Conservation (phyloP, 2,888 invertebrate genomes). For the Xanthia icteritia region DNA sequence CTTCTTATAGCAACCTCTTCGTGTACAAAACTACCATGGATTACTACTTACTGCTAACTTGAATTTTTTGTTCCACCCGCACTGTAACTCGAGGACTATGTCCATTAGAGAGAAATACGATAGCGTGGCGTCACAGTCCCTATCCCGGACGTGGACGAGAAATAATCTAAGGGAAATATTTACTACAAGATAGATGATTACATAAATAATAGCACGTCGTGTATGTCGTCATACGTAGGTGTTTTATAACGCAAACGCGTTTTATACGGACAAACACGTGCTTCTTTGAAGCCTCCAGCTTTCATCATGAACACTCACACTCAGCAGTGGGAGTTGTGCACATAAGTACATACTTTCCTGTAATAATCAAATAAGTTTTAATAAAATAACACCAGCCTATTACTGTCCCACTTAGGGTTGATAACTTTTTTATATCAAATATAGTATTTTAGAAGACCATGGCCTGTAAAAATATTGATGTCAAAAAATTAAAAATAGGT, state of each 20-base stretch:
- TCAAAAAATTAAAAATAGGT: no score
- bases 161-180: constrained; percentile 17
- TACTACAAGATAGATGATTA: constrained; percentile 19
- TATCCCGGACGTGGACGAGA: constrained; percentile 3
- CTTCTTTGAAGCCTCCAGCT: not conserved
- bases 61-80: not conserved
- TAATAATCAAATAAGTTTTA: no score
- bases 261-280: not conserved
- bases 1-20: not conserved
- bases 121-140: constrained; percentile 15
- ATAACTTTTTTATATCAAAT: no score
- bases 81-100: constrained; percentile 16
- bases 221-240: no score
- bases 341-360: no score
- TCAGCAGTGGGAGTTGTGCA: no score
- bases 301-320: no score
- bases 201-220: not conserved
- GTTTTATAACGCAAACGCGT: no score
- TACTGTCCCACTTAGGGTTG: no score
- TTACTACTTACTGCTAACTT: not conserved
- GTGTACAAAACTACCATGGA: not conserved
- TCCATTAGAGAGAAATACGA: constrained; percentile 48
- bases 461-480: no score
- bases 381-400: no score
- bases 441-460: no score